These are phyloP conservation scores for Parnassius mnemosyne DNA, from an alignment of 2,888 invertebrate species.

Conservation along the genomic window DNA sequence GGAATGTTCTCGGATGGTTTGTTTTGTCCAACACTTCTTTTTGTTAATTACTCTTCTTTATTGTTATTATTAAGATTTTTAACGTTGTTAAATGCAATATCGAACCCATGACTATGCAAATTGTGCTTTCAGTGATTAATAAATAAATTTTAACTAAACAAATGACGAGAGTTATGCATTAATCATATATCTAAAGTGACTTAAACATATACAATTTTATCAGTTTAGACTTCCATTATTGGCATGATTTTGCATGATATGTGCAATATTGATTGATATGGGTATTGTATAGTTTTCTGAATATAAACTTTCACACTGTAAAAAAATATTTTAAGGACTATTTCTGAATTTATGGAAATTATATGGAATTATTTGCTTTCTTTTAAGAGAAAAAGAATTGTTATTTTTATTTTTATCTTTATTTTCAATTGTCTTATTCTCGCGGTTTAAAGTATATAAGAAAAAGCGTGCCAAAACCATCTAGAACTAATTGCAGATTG, in stretches of 20 bases:
- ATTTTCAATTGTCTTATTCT: constrained; percentile 35
- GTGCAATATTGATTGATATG: constrained; percentile 70
- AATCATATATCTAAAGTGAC: constrained; percentile 15
- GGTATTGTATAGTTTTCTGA: constrained; percentile 58
- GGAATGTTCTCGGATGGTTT: constrained; percentile 74
- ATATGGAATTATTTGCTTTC: constrained; percentile 30
- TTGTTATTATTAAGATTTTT: constrained; percentile 79
- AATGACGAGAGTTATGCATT: constrained; percentile 21
- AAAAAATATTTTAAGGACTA: constrained; percentile 56
- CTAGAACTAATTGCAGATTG: constrained; percentile 48
- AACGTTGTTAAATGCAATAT: constrained; percentile 75
- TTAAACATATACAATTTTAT: constrained; percentile 9
- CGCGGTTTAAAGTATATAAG: constrained; percentile 31
- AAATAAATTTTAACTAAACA: constrained; percentile 21
- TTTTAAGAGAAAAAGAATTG: constrained; percentile 40
- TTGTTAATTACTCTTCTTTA: constrained; percentile 66
- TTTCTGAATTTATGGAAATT: constrained; percentile 51
- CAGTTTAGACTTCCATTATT: constrained; percentile 36
- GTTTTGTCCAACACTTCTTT: constrained; percentile 65
- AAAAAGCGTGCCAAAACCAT: constrained; percentile 66
- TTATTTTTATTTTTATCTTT: constrained; percentile 45
- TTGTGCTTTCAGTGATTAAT: constrained; percentile 38
- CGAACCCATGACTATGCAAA: constrained; percentile 47
- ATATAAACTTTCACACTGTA: constrained; percentile 53
- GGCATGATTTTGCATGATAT: constrained; percentile 70